Conservation (phyloP, 1,140 invertebrate species). For the Apocrypta bakeri region DNA sequence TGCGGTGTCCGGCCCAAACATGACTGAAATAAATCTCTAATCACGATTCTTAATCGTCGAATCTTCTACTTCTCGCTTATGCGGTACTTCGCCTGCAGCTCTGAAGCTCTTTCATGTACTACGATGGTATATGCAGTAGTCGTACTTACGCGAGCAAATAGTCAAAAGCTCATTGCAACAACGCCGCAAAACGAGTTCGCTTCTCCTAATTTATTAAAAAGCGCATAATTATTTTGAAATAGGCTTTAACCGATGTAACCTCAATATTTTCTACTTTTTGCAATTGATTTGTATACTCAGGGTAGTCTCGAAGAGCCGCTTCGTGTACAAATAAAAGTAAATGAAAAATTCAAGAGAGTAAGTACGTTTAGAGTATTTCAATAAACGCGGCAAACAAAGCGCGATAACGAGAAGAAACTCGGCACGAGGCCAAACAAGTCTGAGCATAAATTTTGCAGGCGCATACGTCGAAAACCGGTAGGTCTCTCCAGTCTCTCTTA, state of each 20-base stretch:
- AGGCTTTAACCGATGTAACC: too few species aligned
- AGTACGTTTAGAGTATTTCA: too few species aligned
- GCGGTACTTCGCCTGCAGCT: neutral
- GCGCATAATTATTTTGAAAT: too few species aligned
- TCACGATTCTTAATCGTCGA: conserved; percentile 69
- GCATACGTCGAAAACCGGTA: conserved; percentile 3
- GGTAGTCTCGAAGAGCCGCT: too few species aligned
- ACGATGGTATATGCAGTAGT: conserved; percentile 47
- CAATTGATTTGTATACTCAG: too few species aligned
- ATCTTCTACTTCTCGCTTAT: conserved; percentile 45
- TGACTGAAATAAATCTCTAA: conserved; percentile 71
- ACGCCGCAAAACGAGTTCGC: too few species aligned
- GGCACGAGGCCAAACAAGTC: neutral
- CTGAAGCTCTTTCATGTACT: conserved; percentile 56
- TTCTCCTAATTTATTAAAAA: too few species aligned
- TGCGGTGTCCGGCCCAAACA: conserved; percentile 68
- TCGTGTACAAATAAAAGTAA: too few species aligned
- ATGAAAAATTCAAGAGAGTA: neutral
- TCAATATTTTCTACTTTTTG: too few species aligned
- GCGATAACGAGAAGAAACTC: conserved; percentile 1
- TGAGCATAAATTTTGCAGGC: neutral
- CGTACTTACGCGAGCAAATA: neutral
- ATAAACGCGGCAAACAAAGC: neutral
- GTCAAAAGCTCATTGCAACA: too few species aligned
- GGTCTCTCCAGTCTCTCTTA: too few species aligned